phyloP scores from a whole-genome alignment of 2,888 invertebrate species.

The Trachelus troglodyta region DNA sequence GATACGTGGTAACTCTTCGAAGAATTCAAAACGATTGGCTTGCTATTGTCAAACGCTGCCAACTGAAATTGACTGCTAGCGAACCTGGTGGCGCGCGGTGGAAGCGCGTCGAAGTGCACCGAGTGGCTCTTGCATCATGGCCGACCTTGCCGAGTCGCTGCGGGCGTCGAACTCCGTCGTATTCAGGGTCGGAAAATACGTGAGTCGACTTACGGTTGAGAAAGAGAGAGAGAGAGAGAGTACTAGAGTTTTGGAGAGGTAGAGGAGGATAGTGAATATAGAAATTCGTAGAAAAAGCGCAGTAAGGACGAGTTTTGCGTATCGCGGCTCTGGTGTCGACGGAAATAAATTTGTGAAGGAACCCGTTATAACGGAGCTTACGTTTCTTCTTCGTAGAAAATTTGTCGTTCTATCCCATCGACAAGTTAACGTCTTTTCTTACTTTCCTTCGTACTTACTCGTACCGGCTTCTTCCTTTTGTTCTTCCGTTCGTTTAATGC shows the following conservation, averaged over 20 bases:
- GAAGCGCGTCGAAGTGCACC: slow-evolving; percentile 8
- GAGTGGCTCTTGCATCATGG: slow-evolving; percentile 48
- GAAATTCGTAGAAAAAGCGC: background rate
- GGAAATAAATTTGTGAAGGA: background rate
- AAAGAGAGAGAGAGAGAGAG: too few species aligned
- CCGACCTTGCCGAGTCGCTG: slow-evolving; percentile 50
- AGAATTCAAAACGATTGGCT: background rate
- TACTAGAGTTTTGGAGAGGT: background rate
- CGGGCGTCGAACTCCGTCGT: slow-evolving; percentile 52
- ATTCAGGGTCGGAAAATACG: slow-evolving; percentile 54
- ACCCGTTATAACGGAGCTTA: background rate
- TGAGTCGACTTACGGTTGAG: slow-evolving; percentile 26
- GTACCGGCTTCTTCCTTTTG: too few species aligned
- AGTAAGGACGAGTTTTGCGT: background rate
- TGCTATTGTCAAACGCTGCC: background rate
- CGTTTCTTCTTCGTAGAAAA: background rate
- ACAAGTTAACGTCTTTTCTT: background rate
- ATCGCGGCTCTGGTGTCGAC: background rate
- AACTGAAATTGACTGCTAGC: background rate
- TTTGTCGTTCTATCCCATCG: background rate
- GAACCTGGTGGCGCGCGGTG: too few species aligned
- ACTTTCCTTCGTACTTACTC: background rate
- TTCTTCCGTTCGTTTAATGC: background rate
- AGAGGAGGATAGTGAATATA: background rate
- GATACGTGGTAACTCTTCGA: background rate